Base-by-base conservation (phyloP, 2,888 invertebrate species). In the Hypselothyrea guttata region DNA sequence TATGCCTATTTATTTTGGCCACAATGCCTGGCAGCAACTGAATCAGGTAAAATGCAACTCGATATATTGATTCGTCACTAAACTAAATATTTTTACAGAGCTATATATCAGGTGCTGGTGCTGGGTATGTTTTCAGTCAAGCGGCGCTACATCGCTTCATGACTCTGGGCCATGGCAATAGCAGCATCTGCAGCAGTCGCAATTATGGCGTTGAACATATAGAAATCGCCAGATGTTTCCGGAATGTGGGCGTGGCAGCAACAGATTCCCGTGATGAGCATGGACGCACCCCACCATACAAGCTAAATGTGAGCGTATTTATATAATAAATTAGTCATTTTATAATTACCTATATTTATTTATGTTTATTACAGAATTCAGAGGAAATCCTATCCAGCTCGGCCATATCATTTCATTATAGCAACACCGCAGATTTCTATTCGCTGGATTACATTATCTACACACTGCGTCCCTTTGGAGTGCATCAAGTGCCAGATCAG, bases 351-450 rank as follows among this genome's bases (percentile, higher is more conserved):
- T n/a, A n/a, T n/a, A n/a, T n/a, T n/a, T n/a, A n/a, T n/a, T n/a
- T n/a, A n/a, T n/a, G n/a, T n/a, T n/a, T 11, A 0, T 31, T 90
- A 4, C 90, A 96, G 94, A 97, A 96, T n/a, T 38, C 60, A 0
- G 91, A 95, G 59, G 94, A 95, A 76, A 97, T 97, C 86, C 97
- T 97, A 88, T 97, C 97, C 0, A 98, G 97, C 88, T 95, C 96
- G 88, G 97, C 98, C 0, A 93, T 99, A 8, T 96, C 97, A 0
- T 98, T 99, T 91, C 98, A 98, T 90, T 98, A 98, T 89, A 95
- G 97, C 0, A 92, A 92, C n/a, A 95, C 97, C 0, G 94, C 95
- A 84, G 93, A 95, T 90, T 97, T 99, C 96, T 98, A 98, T 88
- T 95, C 97, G 7, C 88, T 98, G 56, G 98, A 99, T 86, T 99